Evolutionary conservation across 2,797 vertebrate species (phyloP).

Genomic region (Mormyrus hasselquistii): DNA sequence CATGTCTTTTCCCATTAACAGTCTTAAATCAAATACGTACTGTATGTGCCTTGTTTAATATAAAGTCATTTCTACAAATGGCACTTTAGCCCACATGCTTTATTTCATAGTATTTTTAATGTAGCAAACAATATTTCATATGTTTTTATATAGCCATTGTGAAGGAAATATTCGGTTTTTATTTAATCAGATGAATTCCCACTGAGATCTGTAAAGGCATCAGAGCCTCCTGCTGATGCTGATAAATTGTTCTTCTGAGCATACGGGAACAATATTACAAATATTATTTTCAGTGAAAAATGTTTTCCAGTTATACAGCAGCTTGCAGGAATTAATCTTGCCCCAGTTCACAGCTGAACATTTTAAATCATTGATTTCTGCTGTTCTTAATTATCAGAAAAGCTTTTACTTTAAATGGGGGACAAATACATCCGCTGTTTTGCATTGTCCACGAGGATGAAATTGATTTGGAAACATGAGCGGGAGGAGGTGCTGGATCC

Average conservation of each 20-base stretch:
- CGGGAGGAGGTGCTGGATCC: slow-evolving; percentile 31
- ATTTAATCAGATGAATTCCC: slow-evolving; percentile 60
- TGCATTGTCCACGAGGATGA: slow-evolving; percentile 6
- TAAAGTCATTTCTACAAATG: not conserved
- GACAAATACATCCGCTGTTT: slow-evolving; percentile 41
- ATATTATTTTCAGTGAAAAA: slow-evolving; percentile 54
- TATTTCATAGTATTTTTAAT: not conserved
- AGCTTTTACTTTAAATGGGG: slow-evolving; percentile 43
- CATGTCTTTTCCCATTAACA: not conserved
- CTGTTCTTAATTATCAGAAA: slow-evolving; percentile 55
- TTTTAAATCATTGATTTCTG: slow-evolving; percentile 50
- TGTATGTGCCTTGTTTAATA: not conserved
- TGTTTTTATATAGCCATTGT: not conserved
- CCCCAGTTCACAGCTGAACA: slow-evolving; percentile 39
- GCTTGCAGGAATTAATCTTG: slow-evolving; percentile 55
- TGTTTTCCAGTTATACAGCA: slow-evolving; percentile 42
- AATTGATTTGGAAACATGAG: slow-evolving; percentile 38
- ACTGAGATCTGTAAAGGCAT: slow-evolving; percentile 59
- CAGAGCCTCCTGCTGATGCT: slow-evolving; percentile 48
- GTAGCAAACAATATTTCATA: not conserved
- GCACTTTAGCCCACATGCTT: not conserved
- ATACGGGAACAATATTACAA: slow-evolving; percentile 50
- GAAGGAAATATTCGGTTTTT: slow-evolving; percentile 34
- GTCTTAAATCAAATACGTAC: not conserved
- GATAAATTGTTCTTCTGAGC: slow-evolving; percentile 52